phyloP scores from a whole-genome alignment of 2,113 vertebrate genomes.

The Oriolus oriolus region DNA sequence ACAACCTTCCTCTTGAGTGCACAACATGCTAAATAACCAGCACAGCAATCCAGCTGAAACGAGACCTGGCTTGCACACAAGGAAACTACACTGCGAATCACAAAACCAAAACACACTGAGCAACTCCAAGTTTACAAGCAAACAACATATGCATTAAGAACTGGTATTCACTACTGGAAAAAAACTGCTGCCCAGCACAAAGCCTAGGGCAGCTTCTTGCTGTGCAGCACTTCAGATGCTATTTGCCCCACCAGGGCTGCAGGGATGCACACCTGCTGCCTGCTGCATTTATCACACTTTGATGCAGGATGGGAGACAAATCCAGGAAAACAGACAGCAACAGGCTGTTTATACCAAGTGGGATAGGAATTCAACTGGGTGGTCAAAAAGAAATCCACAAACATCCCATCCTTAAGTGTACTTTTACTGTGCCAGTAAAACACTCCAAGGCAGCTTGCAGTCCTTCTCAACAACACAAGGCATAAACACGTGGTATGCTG shows the following conservation, averaged over 20 bases:
- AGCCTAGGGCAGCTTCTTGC: background rate
- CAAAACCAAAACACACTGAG: slow-evolving; percentile 39
- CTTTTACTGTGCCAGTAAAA: background rate
- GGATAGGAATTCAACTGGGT: background rate
- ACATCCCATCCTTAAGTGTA: background rate
- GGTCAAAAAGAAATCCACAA: background rate
- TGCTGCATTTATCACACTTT: background rate
- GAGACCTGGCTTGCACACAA: slow-evolving; percentile 40
- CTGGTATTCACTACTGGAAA: background rate
- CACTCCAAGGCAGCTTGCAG: background rate
- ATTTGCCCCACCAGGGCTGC: background rate
- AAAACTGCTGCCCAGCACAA: background rate
- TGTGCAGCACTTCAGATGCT: background rate
- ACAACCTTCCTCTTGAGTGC: slow-evolving; percentile 8
- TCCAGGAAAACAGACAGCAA: background rate
- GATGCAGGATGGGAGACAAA: background rate
- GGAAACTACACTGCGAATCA: background rate
- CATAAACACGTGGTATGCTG: accelerated
- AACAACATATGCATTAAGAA: slow-evolving; percentile 38
- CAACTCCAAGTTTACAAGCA: slow-evolving; percentile 46
- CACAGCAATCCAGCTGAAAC: background rate
- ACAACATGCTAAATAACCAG: slow-evolving; percentile 23
- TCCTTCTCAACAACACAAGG: background rate
- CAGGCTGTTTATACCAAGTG: background rate
- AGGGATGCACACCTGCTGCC: background rate